Percentiles rank a stretch among this genome's conserved stretches.
Conservation (phyloP, 2,113 vertebrate species). For the Motacilla alba region DNA sequence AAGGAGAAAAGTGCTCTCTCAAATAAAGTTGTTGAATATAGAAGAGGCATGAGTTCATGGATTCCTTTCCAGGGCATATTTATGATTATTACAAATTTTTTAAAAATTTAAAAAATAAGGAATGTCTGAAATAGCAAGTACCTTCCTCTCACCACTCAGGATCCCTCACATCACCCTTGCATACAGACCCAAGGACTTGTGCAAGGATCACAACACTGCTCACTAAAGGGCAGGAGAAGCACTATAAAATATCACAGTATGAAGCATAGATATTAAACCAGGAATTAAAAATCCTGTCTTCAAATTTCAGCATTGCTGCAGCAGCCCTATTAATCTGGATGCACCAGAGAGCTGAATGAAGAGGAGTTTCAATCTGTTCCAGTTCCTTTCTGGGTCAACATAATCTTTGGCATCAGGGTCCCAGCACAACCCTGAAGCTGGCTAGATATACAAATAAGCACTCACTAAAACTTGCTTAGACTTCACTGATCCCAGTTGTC, state of each 20-base stretch:
- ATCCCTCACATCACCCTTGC: not conserved
- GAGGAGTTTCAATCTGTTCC: not conserved
- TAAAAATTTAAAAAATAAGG: too few species aligned
- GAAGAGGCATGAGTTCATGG: not conserved
- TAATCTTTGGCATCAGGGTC: not conserved
- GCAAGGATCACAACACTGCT: not conserved
- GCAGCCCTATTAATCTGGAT: not conserved
- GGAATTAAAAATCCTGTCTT: not conserved
- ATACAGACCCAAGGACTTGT: not conserved
- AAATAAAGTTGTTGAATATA: not conserved
- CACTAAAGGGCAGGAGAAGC: not conserved
- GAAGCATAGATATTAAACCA: not conserved
- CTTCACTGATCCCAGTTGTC: not conserved
- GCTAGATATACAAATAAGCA: not conserved
- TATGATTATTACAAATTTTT: not conserved
- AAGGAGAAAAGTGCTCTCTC: not conserved
- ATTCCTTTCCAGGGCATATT: not conserved
- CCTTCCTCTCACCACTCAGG: fast-evolving
- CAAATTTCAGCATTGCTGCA: not conserved
- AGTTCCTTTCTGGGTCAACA: not conserved
- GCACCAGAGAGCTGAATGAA: not conserved
- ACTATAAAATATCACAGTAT: not conserved
- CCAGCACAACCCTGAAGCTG: not conserved
- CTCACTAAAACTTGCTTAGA: not conserved
- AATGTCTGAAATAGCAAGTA: not conserved